Conservation (phyloP, 2,888 invertebrate genomes). For the Branchipolynoe longqiensis region DNA sequence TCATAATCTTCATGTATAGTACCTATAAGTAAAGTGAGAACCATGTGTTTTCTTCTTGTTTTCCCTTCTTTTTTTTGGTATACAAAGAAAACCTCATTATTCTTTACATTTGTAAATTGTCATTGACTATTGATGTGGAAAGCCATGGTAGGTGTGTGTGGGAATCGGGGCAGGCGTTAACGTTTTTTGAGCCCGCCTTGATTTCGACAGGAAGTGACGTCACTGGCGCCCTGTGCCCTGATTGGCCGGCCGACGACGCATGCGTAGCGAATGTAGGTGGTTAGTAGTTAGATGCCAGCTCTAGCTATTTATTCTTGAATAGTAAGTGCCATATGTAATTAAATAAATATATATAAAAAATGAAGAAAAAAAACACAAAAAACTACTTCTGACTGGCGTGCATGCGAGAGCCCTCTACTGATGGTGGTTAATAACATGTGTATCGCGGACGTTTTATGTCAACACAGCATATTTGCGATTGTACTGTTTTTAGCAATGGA, state of each 20-base stretch:
- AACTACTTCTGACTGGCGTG: slow-evolving; percentile 38
- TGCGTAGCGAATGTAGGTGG: slow-evolving; percentile 37
- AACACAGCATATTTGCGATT: slow-evolving; percentile 28
- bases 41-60: slow-evolving; percentile 53
- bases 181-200: not conserved
- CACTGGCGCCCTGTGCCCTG: slow-evolving; percentile 6
- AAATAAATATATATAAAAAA: too few relatives aligned
- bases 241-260: slow-evolving; percentile 20
- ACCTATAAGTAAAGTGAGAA: slow-evolving; percentile 29
- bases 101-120: slow-evolving; percentile 56
- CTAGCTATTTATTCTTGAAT: slow-evolving; percentile 56
- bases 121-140: slow-evolving; percentile 49
- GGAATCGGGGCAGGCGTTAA: not conserved
- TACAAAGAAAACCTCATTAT: slow-evolving; percentile 50
- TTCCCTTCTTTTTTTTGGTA: too few relatives aligned
- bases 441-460: slow-evolving; percentile 12
- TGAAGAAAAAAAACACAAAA: too few relatives aligned
- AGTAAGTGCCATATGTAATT: slow-evolving; percentile 57
- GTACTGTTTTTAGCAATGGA: slow-evolving; percentile 43
- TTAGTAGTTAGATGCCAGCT: slow-evolving; percentile 39
- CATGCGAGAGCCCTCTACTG: slow-evolving; percentile 42
- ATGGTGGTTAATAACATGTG: slow-evolving; percentile 22
- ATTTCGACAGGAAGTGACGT: slow-evolving; percentile 2
- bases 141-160: slow-evolving; percentile 43
- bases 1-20: slow-evolving; percentile 55